A percentile compares a stretch with the other conserved stretches of the same genome.
Evolutionary conservation across 2,797 vertebrate genomes (phyloP).

Genomic region (Pantherophis vulpinus): DNA sequence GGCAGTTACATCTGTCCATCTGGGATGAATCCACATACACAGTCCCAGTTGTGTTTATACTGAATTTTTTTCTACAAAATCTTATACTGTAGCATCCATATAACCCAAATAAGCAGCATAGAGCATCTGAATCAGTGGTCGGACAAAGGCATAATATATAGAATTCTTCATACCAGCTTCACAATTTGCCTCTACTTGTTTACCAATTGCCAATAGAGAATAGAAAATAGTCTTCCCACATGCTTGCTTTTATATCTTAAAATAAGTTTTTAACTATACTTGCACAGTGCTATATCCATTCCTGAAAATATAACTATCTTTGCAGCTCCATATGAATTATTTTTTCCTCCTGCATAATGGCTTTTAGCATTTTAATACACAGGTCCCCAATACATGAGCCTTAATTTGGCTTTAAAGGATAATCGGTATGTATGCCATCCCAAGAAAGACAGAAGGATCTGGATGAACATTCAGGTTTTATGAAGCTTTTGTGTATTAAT

Average conservation of each 20-base stretch:
- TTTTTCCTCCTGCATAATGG: background rate
- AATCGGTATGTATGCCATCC: background rate
- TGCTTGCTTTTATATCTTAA: background rate
- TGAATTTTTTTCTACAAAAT: background rate
- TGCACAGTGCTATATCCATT: background rate
- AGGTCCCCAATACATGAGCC: background rate
- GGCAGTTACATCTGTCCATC: background rate
- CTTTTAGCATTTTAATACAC: background rate
- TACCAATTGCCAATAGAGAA: background rate
- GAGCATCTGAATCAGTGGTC: background rate
- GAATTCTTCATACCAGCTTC: background rate
- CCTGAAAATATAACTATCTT: background rate
- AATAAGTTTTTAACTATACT: background rate
- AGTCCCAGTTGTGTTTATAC: background rate
- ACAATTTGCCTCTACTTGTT: background rate
- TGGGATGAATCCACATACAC: background rate
- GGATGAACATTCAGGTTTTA: background rate
- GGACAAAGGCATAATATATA: background rate
- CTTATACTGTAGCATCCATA: background rate
- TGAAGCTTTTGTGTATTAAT: background rate
- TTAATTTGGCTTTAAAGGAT: background rate
- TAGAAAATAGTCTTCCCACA: background rate
- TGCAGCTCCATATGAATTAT: background rate
- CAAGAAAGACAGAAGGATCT: background rate
- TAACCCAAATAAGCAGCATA: background rate